Conservation (phyloP, 1,140 invertebrate genomes). For the Leptinotarsa defecta region DNA sequence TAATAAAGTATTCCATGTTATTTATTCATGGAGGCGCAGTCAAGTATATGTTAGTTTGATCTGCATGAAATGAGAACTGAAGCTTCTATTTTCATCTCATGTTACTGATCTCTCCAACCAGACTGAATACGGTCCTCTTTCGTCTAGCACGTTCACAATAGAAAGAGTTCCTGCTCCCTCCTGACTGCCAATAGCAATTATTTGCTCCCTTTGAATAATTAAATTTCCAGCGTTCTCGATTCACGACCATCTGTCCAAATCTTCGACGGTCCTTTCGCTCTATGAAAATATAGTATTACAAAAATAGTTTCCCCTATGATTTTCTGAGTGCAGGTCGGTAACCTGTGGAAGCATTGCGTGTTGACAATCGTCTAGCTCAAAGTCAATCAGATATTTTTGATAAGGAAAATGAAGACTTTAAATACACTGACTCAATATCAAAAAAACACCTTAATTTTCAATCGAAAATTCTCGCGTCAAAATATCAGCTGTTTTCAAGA, state of each 20-base stretch:
- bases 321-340: slow-evolving; percentile 17
- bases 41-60: slow-evolving; percentile 49
- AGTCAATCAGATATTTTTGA: too few species aligned
- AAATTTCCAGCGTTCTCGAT: slow-evolving; percentile 53
- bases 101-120: slow-evolving; percentile 27
- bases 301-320: slow-evolving; percentile 28
- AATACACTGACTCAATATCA: too few species aligned
- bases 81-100: slow-evolving; percentile 32
- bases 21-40: slow-evolving; percentile 50
- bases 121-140: slow-evolving; percentile 40
- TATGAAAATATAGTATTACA: slow-evolving; percentile 45
- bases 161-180: slow-evolving; percentile 39
- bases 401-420: too few species aligned
- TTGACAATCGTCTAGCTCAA: neutral
- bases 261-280: slow-evolving; percentile 31
- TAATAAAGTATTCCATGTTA: slow-evolving; percentile 39
- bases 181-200: slow-evolving; percentile 52
- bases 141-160: slow-evolving; percentile 32
- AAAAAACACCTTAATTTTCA: too few species aligned
- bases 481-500: too few species aligned
- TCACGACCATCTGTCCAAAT: slow-evolving; percentile 54
- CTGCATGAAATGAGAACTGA: slow-evolving; percentile 39
- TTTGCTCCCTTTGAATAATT: slow-evolving; percentile 57
- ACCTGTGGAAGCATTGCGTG: neutral
- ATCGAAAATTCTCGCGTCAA: too few species aligned